Evolutionary conservation across 2,113 vertebrate genomes (phyloP).

Genomic region (Gila orcuttii): DNA sequence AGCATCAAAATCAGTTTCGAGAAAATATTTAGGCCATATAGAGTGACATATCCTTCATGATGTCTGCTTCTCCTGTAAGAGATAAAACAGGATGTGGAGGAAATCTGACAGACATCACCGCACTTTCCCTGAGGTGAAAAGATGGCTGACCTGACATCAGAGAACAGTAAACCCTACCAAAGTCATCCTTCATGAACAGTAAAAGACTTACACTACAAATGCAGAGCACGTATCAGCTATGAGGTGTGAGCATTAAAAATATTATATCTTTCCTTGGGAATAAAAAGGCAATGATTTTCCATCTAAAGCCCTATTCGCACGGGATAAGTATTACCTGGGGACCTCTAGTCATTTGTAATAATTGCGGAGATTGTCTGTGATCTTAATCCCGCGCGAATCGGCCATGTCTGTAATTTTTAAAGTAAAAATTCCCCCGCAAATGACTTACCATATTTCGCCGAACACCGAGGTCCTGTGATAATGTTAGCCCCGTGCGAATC

Average conservation of each 20-base stretch:
- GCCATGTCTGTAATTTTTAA: no score
- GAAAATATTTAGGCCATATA: neutral
- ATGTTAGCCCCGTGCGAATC: no score
- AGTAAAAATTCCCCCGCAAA: no score
- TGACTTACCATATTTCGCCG: no score
- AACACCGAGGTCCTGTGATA: no score
- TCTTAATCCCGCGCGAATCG: no score
- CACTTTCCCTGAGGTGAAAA: slow-evolving; percentile 15
- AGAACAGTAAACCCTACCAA: neutral
- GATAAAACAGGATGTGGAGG: neutral
- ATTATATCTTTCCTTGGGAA: neutral
- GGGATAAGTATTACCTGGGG: no score
- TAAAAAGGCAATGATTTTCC: neutral
- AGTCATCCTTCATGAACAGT: slow-evolving; percentile 31
- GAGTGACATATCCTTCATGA: neutral
- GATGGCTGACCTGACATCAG: slow-evolving; percentile 37
- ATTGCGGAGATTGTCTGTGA: no score
- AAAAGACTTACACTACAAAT: slow-evolving; percentile 19
- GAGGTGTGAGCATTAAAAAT: slow-evolving; percentile 1
- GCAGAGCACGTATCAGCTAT: slow-evolving; percentile 9
- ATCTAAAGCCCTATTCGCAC: no score
- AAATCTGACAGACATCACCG: neutral
- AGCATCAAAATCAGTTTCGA: neutral
- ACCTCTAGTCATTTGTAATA: no score
- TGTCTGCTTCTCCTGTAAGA: neutral